Base-by-base conservation (phyloP, 1,140 invertebrate genomes). In the Drosophila burlai region DNA sequence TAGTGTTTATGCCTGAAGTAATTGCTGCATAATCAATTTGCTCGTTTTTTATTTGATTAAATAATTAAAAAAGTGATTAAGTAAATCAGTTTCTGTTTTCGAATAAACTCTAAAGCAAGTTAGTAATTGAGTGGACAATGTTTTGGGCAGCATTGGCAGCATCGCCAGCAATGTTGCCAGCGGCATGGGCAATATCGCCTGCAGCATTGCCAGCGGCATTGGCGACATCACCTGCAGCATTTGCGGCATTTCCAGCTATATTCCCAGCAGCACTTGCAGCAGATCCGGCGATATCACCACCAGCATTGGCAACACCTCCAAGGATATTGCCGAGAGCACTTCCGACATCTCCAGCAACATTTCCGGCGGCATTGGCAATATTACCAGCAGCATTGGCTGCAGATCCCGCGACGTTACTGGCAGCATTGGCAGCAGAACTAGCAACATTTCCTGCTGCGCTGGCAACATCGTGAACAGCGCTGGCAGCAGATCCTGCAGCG, bases 151-250 rank as follows among this genome's bases (percentile, higher is more conserved):
- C 49, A 40, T 68, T 45, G 11, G 58, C 40, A 26, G 13, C 57
- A 43, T 16, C 29, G 2, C 57, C 57, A 18, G 57, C 63, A 15
- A 11, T 13, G 18, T 62, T 57, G 3, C 60, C 38, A 40, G 62
- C 61, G 5, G 36, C 61, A 42, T 64, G 16, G 1, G 49, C 64
- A 4, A 18, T 18, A 18, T 40, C 34, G 1, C 34, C 40, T 6
- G 63, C 68, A 9, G 36, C 34, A 69, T 57, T 54, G 1, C 63
- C 64, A 10, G 63, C 72, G 21, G 52, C 31, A 38, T 49, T 49
- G 15, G 47, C 55, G 29, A 61, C 18, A 24, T 61, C 50, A 9
- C 49, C 46, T 9, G 42, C 63, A 1, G 24, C 38, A 24, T 40
- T 40, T 5, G 11, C 49, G 4, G 29, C 42, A 21, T 16, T 11